A percentile compares a stretch with the other conserved stretches of the same genome.
These are phyloP conservation scores for Pristionchus arcanus DNA, from an alignment of 2,888 invertebrate species.

Conservation along the genomic window DNA sequence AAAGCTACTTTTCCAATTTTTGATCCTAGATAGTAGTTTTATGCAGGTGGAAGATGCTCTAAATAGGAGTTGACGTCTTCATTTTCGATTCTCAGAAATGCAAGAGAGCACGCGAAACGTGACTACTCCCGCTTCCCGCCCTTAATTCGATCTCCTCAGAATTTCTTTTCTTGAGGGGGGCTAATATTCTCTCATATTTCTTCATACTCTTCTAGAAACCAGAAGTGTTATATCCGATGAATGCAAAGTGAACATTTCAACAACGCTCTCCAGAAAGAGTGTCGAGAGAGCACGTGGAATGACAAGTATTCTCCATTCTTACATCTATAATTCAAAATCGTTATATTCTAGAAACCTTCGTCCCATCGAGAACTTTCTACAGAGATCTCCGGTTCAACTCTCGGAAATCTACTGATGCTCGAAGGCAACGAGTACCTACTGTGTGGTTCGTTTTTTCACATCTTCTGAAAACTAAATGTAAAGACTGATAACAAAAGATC, in stretches of 20 bases:
- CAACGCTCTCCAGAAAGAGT: no score
- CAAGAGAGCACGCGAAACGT: background rate
- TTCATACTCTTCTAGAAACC: background rate
- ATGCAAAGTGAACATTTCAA: no score
- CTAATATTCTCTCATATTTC: background rate
- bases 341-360: background rate
- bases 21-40: no score
- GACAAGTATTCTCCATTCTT: no score
- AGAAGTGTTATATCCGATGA: no score
- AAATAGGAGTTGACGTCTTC: background rate
- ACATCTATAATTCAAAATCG: no score
- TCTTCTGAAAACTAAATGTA: no score
- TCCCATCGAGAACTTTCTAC: background rate
- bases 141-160: background rate
- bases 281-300: no score
- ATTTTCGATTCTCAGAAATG: background rate
- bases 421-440: constrained; percentile 33
- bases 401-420: background rate
- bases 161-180: no score
- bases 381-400: background rate
- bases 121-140: background rate
- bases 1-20: no score
- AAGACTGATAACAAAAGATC: no score
- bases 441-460: background rate
- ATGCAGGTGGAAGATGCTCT: no score